phyloP scores from a whole-genome alignment of 2,888 invertebrate species.

The Muschampia plurimacula region DNA sequence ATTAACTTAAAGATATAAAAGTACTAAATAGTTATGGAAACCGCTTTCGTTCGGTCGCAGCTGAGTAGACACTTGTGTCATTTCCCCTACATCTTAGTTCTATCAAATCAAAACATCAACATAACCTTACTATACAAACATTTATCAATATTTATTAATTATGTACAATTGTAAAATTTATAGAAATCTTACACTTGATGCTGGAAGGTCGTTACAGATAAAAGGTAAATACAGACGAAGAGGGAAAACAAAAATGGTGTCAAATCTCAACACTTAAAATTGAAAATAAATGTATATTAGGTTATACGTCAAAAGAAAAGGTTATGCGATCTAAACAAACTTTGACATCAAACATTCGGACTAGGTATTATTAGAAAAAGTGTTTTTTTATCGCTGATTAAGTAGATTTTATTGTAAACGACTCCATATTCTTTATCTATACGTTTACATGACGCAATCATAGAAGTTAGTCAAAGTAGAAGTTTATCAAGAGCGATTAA shows the following conservation, averaged over 20 bases:
- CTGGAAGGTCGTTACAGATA: conserved; percentile 19
- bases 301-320: conserved; percentile 80
- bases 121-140: conserved; percentile 72
- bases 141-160: conserved; percentile 23
- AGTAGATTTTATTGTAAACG: conserved; percentile 51
- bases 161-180: conserved; percentile 6
- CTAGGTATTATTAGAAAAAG: neutral
- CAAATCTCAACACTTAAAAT: conserved; percentile 58
- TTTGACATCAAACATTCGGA: conserved; percentile 31
- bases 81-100: conserved; percentile 52
- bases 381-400: conserved; percentile 40
- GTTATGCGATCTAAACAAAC: conserved; percentile 61
- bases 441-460: conserved; percentile 84
- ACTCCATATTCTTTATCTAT: conserved; percentile 62
- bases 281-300: conserved; percentile 56
- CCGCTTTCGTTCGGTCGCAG: conserved; percentile 1
- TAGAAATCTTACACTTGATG: neutral
- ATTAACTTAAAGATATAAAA: neutral
- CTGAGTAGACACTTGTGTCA: conserved; percentile 29
- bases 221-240: conserved; percentile 55
- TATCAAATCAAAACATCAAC: conserved; percentile 81
- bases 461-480: conserved; percentile 64
- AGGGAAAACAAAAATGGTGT: conserved; percentile 81
- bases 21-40: neutral
- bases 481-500: conserved; percentile 51